Base-by-base conservation (phyloP, 2,888 invertebrate species). In the Strigamia transsilvanica region DNA sequence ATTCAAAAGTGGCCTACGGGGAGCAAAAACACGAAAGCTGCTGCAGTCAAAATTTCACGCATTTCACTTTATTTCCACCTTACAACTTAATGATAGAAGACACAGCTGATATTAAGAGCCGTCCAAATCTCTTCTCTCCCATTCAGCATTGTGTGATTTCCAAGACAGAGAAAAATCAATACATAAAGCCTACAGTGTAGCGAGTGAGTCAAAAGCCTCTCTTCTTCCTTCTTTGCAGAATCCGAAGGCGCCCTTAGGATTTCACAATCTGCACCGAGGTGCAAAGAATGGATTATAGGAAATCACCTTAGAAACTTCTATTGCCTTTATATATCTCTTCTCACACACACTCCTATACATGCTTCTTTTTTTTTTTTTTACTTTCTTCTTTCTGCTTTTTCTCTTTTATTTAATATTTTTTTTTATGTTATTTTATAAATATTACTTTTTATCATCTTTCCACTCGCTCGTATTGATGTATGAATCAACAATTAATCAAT, bases 21-120 rank as follows among this genome's bases (percentile, higher is more conserved):
- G 56, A 56, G n/a, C 56, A 21, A 15, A n/a, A 56, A 56, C 56
- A 56, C 56, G 56, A 56, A 56, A 56, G 56, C 56, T 56, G 56
- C 2, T n/a, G 32, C 73, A 73, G 73, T 73, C 73, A 73, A 73
- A 73, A 73, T 73, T 73, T 73, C 73, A 73, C 73, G 32, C 73
- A 73, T 73, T 73, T 73, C 73, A 73, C 73, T 73, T 73, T 73
- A 73, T 23, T 73, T 73, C 27, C 73, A 32, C 23, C 73, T 32
- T 73, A 73, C 73, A 73, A 73, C 73, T 73, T 73, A 73, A 73
- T 73, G 73, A 73, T 73, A 73, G 73, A 73, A 73, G 73, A 73
- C 56, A 56, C 56, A 56, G 56, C 56, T 56, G 56, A 56, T 73
- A 73, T 32, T 73, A 73, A 73, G 73, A 73, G 73, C 73, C 73